Evolutionary conservation across 2,797 vertebrate genomes (phyloP), one percentile per base, ranked within the genome.

Genomic region (Spinus olivaceus): DNA sequence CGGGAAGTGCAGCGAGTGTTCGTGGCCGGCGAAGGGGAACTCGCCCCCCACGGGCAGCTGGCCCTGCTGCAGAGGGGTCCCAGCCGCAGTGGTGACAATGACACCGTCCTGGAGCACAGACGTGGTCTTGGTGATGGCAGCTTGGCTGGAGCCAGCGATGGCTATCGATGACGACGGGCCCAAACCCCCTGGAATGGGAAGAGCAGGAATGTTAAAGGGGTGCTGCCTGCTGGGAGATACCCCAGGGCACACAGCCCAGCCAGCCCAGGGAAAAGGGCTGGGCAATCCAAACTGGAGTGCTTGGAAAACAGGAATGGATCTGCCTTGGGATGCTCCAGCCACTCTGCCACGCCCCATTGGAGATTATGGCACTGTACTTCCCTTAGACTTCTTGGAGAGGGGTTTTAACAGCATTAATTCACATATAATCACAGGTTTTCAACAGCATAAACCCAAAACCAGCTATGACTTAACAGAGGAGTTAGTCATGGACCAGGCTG

Each of bases 121-220:
- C 13, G 98, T 98, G 74, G 98, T 98, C 97, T 98, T 98, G 56
- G 98, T 98, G 95, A 98, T 98, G 97, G 98, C 98, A 35, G 98
- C 98, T 86, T 98, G 98, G 97, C 87, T 98, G 95, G 94, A 96
- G 95, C 98, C 98, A n/a, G 98, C 98, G 96, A 98, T 96, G 96
- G 98, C 98, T 80, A 98, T 97, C 27, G 98, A 98, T 27, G 98
- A 97, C 13, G 98, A 96, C 1, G 96, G 94, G 95, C 98, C 97
- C 72, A 97, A 87, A 51, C 82, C 81, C 64, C 98, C 98, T 98
- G 94, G 8, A 97, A 96, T 0, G 51, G 69, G 89, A 81, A 77
- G 64, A 51, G 54, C 66, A 56, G 23, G 56, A 33, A 9, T 5
- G 3, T 88, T 18, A 92, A 6, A 1, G 4, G 50, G 3, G 18